Conservation (phyloP, 2,797 vertebrate genomes). For the Rhabdophis nuchalis region DNA sequence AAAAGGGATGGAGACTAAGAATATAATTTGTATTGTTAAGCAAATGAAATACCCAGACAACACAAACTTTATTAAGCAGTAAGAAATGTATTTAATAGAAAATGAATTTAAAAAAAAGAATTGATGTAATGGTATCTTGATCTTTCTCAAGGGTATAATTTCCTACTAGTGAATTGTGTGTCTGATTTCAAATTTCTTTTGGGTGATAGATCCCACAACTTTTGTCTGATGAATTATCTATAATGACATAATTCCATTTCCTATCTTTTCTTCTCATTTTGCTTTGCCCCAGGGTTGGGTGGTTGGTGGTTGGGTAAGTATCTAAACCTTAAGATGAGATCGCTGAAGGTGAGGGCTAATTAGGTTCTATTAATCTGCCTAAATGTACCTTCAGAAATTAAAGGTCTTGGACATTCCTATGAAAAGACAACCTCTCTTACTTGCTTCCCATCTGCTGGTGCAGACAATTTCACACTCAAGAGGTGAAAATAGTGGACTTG, state of each 20-base stretch:
- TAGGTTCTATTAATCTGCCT: accelerated
- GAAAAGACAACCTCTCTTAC: neutral
- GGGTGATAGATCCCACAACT: slow-evolving; percentile 36
- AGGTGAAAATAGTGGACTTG: neutral
- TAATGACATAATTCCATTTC: slow-evolving; percentile 37
- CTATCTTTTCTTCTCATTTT: slow-evolving; percentile 37
- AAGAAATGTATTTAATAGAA: no score
- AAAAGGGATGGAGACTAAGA: no score
- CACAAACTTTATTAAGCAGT: no score
- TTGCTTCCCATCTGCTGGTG: neutral
- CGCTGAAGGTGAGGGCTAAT: slow-evolving; percentile 1
- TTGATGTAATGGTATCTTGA: slow-evolving; percentile 23
- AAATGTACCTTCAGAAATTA: neutral
- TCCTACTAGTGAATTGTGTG: slow-evolving; percentile 29
- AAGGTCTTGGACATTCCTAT: neutral
- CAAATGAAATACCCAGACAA: no score
- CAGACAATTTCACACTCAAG: neutral
- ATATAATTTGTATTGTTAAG: no score
- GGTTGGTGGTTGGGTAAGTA: no score
- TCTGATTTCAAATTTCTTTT: slow-evolving; percentile 55
- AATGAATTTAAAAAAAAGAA: slow-evolving; percentile 10
- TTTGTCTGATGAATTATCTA: slow-evolving; percentile 51
- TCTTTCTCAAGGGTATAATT: neutral
- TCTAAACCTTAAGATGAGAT: neutral
- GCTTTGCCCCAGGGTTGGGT: neutral